Conservation (phyloP, 23 tunicate species). For the Corella eumyota region DNA sequence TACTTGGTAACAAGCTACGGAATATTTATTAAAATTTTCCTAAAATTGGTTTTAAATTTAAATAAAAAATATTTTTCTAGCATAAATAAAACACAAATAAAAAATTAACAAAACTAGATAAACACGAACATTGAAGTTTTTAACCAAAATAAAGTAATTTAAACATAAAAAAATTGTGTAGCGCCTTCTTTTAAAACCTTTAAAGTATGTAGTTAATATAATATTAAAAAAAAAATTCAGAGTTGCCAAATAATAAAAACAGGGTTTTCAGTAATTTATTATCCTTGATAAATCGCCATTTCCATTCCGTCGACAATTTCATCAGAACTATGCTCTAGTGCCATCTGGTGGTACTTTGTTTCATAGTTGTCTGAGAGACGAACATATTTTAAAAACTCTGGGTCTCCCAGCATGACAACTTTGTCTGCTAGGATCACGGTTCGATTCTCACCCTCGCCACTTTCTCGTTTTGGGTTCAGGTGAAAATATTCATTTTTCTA, state of each 20-base stretch:
- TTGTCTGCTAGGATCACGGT: conserved; percentile 70
- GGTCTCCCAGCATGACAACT: conserved; percentile 69
- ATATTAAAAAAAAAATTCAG: too few species aligned
- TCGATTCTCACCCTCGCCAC: background rate
- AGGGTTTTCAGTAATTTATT: background rate
- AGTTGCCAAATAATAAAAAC: background rate
- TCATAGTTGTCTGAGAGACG: conserved; percentile 38
- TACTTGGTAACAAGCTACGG: too few species aligned
- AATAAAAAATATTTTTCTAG: too few species aligned
- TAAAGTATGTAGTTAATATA: too few species aligned
- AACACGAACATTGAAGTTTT: too few species aligned
- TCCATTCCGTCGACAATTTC: conserved; percentile 90
- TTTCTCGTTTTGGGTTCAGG: background rate
- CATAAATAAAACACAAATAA: too few species aligned
- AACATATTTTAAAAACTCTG: conserved; percentile 53
- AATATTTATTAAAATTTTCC: too few species aligned
- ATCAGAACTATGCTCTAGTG: conserved; percentile 55
- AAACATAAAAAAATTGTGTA: too few species aligned
- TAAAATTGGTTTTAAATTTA: too few species aligned
- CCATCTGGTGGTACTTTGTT: conserved; percentile 70
- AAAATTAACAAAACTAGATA: too few species aligned
- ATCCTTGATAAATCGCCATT: conserved; percentile 41
- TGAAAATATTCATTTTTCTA: conserved; percentile 5
- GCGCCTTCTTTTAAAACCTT: too few species aligned
- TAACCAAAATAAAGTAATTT: too few species aligned